Percentiles rank a stretch among this genome's conserved stretches.
phyloP scores from a whole-genome alignment of 2,888 invertebrate species.

The Fragum whitleyi region DNA sequence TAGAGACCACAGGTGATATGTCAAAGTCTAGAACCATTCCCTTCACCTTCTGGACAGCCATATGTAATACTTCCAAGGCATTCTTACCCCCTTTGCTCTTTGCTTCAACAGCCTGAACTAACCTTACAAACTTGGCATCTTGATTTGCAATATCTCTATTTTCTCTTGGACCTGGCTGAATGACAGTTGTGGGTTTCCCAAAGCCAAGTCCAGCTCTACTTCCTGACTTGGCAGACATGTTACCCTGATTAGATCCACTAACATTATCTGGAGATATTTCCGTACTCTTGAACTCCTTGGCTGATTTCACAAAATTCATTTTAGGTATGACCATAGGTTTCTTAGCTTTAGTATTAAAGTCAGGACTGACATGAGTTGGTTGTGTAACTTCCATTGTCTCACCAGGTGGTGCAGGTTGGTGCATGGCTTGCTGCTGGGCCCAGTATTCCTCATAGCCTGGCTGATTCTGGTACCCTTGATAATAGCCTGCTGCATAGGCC shows the following conservation, averaged over 20 bases:
- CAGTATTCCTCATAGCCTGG: background rate
- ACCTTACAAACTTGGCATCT: conserved; percentile 35
- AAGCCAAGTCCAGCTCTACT: conserved; percentile 8
- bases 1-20: conserved; percentile 82
- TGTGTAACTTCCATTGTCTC: background rate
- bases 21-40: conserved; percentile 55
- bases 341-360: conserved; percentile 19
- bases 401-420: background rate
- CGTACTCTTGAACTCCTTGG: conserved; percentile 63
- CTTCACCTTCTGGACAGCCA: conserved; percentile 65
- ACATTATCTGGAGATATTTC: conserved; percentile 38
- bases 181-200: conserved; percentile 2
- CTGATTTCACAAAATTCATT: conserved; percentile 67
- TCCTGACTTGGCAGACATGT: background rate
- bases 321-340: conserved; percentile 45
- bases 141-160: background rate
- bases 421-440: conserved; percentile 18
- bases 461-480: background rate
- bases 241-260: background rate
- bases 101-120: conserved; percentile 41
- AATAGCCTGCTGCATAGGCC: background rate
- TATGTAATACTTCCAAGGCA: conserved; percentile 65
- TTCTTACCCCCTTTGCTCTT: conserved; percentile 48
- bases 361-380: background rate
- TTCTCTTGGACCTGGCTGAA: background rate